Conservation (phyloP, 2,797 vertebrate species). For the Onychomys torridus region DNA sequence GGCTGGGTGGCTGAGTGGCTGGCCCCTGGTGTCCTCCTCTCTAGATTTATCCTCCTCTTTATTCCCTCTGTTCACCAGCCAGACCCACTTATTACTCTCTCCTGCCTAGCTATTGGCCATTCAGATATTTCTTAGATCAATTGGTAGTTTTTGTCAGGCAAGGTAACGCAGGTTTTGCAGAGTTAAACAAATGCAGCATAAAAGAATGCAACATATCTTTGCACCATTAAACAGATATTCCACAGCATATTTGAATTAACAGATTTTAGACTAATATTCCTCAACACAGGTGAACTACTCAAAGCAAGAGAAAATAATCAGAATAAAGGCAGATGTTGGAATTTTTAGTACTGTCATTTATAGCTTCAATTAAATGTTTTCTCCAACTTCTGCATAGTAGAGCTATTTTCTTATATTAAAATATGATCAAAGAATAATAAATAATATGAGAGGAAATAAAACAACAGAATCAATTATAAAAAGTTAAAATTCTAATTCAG, state of each 20-base stretch:
- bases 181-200: not conserved
- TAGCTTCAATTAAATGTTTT: not conserved
- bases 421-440: not conserved
- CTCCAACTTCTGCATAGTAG: not conserved
- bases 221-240: not conserved
- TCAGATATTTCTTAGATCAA: not conserved
- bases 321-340: not conserved
- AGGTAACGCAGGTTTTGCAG: not conserved
- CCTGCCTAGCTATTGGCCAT: not conserved
- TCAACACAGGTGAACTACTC: not conserved
- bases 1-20: not conserved
- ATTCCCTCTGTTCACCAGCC: not conserved
- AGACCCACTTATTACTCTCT: not conserved
- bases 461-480: not conserved
- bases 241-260: not conserved
- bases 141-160: not conserved
- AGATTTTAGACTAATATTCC: not conserved
- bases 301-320: not conserved
- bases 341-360: conserved; percentile 16
- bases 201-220: not conserved
- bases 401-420: conserved; percentile 15
- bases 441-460: not conserved
- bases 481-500: not conserved
- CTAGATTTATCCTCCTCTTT: not conserved
- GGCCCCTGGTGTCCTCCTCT: not conserved